Base-by-base conservation (phyloP, 2,113 vertebrate genomes). In the Anarrhichthys ocellatus region DNA sequence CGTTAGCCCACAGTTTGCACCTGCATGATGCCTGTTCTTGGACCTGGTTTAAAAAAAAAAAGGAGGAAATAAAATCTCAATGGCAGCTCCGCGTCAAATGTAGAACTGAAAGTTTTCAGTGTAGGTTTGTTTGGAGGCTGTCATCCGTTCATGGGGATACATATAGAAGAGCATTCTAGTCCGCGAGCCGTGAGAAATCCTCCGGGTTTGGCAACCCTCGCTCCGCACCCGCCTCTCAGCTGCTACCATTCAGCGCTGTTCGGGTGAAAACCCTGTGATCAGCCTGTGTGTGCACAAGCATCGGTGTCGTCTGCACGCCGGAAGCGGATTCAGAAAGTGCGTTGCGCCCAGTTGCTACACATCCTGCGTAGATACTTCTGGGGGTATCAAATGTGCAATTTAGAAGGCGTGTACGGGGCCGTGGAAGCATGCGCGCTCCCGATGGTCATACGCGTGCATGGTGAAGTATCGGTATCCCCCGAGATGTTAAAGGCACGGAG, bases 21-120 rank as follows among this genome's bases (percentile, higher is more conserved):
- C 94, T 92, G 93, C 92, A 94, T 92, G 76, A 86, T 92, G 89
- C 88, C 87, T 85, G 83, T 36, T 89, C 80, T 86, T 82, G 86
- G 82, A 88, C 82, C 87, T 22, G 86, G 36, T 68, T 71, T 5
- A 15, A 59, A 61, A 32, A 27, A 32, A 8, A 27, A 32, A 8
- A 61, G 2, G 2, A 34, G 14, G 14, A 22, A 66, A 10, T 71
- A 73, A 89, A 81, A 83, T 78, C 84, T 87, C 85, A 92, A 91
- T 85, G 87, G 81, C 80, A 92, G 76, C 81, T 88, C 92, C 86
- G 84, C 92, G 92, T 92, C 90, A 92, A 84, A 92, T 71, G 88
- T 15, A 88, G 89, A 87, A 89, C 86, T 87, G 68, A 90, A 95
- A 95, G 92, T 96, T 96, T 94, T 90, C 91, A 83, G 76, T 85